phyloP scores from a whole-genome alignment of 2,888 invertebrate genomes.

The Trisateles emortualis region DNA sequence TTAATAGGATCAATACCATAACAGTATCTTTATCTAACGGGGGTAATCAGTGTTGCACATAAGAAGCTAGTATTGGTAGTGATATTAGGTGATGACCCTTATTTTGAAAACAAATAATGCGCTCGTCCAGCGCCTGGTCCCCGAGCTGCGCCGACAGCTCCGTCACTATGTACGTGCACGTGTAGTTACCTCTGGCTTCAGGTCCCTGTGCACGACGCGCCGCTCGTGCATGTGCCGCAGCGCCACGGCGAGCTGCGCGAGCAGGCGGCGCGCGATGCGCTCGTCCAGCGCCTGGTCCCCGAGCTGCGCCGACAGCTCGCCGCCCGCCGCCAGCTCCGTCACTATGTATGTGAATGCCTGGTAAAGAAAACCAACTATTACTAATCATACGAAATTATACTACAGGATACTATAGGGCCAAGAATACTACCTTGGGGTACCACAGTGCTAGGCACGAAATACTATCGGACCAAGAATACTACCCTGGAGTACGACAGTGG shows the following conservation, averaged over 20 bases:
- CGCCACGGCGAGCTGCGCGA: slow-evolving; percentile 93
- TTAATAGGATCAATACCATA: no score
- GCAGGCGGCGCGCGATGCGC: slow-evolving; percentile 91
- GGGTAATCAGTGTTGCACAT: no score
- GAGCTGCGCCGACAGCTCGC: slow-evolving; percentile 88
- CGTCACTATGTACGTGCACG: slow-evolving; percentile 95
- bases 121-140: slow-evolving; percentile 91
- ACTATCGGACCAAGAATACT: no score
- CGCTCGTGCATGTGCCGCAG: slow-evolving; percentile 94
- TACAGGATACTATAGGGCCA: no score
- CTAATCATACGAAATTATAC: no score
- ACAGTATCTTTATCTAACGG: no score
- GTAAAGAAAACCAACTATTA: neutral
- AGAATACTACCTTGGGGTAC: neutral
- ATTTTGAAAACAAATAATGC: no score
- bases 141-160: slow-evolving; percentile 92
- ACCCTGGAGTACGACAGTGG: no score
- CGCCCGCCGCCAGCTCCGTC: slow-evolving; percentile 91
- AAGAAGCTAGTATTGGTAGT: no score
- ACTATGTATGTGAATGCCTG: slow-evolving; percentile 95
- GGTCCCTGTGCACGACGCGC: slow-evolving; percentile 96
- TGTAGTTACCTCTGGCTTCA: slow-evolving; percentile 95
- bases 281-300: slow-evolving; percentile 91
- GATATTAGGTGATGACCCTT: no score
- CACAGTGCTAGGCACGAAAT: no score